Evolutionary conservation across 2,888 invertebrate genomes (phyloP).

Genomic region (Spilarctia lutea): DNA sequence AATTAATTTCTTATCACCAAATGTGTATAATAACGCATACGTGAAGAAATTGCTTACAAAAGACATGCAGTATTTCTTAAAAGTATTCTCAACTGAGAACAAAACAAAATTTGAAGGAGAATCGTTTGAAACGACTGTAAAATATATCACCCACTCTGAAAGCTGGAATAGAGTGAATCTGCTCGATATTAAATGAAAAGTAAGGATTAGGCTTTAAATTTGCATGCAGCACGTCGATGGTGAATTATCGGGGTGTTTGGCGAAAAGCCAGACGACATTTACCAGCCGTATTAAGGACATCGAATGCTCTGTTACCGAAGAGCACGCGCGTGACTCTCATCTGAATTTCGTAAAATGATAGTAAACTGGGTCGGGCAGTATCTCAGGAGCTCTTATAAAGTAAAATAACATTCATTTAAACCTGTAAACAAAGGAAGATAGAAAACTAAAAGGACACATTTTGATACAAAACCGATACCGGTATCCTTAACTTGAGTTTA

Average conservation of each 20-base stretch:
- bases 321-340: slow-evolving; percentile 61
- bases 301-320: slow-evolving; percentile 58
- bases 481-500: background rate
- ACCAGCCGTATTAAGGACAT: slow-evolving; percentile 68
- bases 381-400: background rate
- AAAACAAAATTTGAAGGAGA: slow-evolving; percentile 3
- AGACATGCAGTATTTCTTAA: no score
- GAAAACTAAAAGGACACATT: background rate
- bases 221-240: slow-evolving; percentile 74
- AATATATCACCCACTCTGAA: slow-evolving; percentile 7
- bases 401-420: background rate
- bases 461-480: background rate
- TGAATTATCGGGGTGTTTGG: slow-evolving; percentile 78
- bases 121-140: background rate
- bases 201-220: slow-evolving; percentile 71
- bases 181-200: slow-evolving; percentile 63
- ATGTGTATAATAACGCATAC: no score
- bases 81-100: background rate
- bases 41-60: no score
- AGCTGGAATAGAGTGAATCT: slow-evolving; percentile 42
- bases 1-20: no score
- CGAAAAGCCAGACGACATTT: slow-evolving; percentile 70
- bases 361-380: slow-evolving; percentile 31
- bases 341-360: slow-evolving; percentile 57
- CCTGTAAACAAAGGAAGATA: background rate